Percentiles rank a stretch among this genome's conserved stretches.
phyloP scores from a whole-genome alignment of 2,888 invertebrate species.

The Volucella zonaria region DNA sequence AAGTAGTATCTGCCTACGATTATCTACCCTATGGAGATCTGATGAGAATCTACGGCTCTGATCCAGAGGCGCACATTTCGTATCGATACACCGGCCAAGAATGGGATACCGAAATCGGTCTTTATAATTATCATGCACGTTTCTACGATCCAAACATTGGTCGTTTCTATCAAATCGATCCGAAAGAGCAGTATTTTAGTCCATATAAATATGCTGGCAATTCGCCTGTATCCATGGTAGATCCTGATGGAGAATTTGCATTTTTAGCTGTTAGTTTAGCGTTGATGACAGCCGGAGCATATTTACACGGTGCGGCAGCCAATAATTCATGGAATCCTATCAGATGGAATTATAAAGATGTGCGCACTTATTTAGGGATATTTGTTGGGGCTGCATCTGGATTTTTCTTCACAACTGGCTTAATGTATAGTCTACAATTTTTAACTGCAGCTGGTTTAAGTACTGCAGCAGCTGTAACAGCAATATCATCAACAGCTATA shows the following conservation, averaged over 20 bases:
- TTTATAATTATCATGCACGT: constrained; percentile 75
- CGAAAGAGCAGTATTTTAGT: constrained; percentile 70
- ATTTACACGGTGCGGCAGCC: constrained; percentile 33
- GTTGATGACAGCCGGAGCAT: constrained; percentile 24
- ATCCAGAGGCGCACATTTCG: constrained; percentile 54
- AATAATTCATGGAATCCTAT: neutral
- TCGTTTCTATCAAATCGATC: constrained; percentile 72
- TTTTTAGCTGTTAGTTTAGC: neutral
- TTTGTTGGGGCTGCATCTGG: constrained; percentile 24
- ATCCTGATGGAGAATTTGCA: constrained; percentile 46
- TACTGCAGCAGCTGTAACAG: neutral
- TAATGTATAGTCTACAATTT: neutral
- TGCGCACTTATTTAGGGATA: constrained; percentile 11
- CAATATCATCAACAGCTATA: neutral
- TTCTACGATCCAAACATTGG: constrained; percentile 75
- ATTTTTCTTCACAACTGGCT: constrained; percentile 5
- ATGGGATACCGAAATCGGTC: constrained; percentile 74
- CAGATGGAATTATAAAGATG: constrained; percentile 23
- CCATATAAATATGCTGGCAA: constrained; percentile 75
- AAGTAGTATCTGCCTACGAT: constrained; percentile 75
- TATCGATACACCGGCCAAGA: constrained; percentile 75
- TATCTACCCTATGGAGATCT: constrained; percentile 75
- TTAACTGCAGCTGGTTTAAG: neutral
- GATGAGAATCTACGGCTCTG: constrained; percentile 63
- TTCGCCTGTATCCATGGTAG: constrained; percentile 54